Evolutionary conservation across 2,113 vertebrate genomes (phyloP), one percentile per base, ranked within the genome.

Genomic region (Acanthisitta chloris): DNA sequence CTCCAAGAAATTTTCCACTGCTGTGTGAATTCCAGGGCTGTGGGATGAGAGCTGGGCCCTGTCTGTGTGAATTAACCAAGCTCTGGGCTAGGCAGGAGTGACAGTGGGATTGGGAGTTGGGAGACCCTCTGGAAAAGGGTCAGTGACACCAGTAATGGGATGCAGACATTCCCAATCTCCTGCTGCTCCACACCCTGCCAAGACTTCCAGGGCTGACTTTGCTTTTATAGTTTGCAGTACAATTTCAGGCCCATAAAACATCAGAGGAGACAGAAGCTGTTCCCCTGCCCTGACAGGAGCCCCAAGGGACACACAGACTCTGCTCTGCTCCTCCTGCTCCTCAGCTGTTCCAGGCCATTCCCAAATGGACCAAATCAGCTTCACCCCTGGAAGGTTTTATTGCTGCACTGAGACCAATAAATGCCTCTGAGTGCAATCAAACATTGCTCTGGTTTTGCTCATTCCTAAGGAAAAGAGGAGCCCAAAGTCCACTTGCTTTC

Each of bases 91-190:
- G 92, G 93, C 46, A 36, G 88, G 34, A 71, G 65, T 58, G 90
- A 83, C 96, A 83, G 93, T 48, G 8, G 48, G 94, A n/a, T 10
- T 11, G 88, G 4, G 88, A 88, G 90, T 82, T 4, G 48, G 28
- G 67, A 55, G 94, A 57, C 6, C 92, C 93, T 87, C 88, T 48
- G 87, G 62, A 89, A 81, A 10, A 91, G 95, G 90, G 92, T 92
- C 93, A 88, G 4, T 31, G 93, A 95, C 93, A 95, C 93, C 90
- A 48, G 31, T 92, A 94, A 95, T 90, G 4, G 82, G 88, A 94
- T 92, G 94, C 94, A 94, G 96, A 88, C 90, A 69, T 82, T 78
- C 91, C 91, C 90, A 0, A 43, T 42, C 90, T 17, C 91, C 4
- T 21, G 31, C 83, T 51, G 19, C 31, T 79, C 95, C 11, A 49